phyloP scores from a whole-genome alignment of 2,113 vertebrate species.

The Felis catus region F.catus_Fca126_mat1.0 CM031413.1:84126001-84126500 shows the following conservation, averaged over 20 bases:
- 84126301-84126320: background rate
- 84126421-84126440: background rate
- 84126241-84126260: background rate
- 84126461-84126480: background rate
- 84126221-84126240: background rate
- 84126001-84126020: conserved; percentile 27
- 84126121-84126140: background rate
- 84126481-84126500: background rate
- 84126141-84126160: background rate
- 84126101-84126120: background rate
- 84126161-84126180: background rate
- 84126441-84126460: background rate
- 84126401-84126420: background rate
- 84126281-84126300: background rate
- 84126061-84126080: background rate
- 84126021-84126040: background rate
- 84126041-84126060: background rate
- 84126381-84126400: conserved; percentile 23
- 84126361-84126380: background rate
- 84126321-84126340: background rate
- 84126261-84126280: background rate
- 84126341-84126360: background rate
- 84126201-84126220: conserved; percentile 4
- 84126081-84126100: conserved; percentile 1
- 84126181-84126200: conserved; percentile 23